These are phyloP conservation scores for Nemapogon koenigi DNA, from an alignment of 2,888 invertebrate genomes.

Conservation along the genomic window DNA sequence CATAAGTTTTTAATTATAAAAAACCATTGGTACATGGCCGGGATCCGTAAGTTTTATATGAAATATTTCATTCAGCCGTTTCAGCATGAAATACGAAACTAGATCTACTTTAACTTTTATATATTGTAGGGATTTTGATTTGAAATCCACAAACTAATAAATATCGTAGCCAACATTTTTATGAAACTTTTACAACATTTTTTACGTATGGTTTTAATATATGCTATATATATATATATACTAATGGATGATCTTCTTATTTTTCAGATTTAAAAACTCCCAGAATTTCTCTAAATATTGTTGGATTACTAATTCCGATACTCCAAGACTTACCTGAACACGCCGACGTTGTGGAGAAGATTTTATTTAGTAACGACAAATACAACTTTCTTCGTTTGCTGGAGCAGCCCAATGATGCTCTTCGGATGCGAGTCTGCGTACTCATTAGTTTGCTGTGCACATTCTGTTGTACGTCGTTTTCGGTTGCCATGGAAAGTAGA, in stretches of 20 bases:
- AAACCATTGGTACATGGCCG: no score
- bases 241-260: constrained; percentile 13
- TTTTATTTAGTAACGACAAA: constrained; percentile 63
- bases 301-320: constrained; percentile 77
- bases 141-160: no score
- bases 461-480: constrained; percentile 70
- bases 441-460: constrained; percentile 74
- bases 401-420: constrained; percentile 60
- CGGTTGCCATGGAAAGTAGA: constrained; percentile 54
- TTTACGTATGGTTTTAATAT: no score
- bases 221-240: no score
- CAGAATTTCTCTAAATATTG: constrained; percentile 70
- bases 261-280: constrained; percentile 59
- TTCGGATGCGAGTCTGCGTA: constrained; percentile 72
- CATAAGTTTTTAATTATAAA: no score
- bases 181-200: no score
- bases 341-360: constrained; percentile 75
- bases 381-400: constrained; percentile 63
- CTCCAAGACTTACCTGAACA: constrained; percentile 78
- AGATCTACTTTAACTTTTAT: no score
- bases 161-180: no score
- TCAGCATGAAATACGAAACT: no score
- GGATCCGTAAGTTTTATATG: no score
- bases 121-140: no score
- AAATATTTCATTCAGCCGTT: no score